These are phyloP conservation scores for Drosophila ogumai DNA, from an alignment of 1,140 invertebrate species.

Conservation along the genomic window DNA sequence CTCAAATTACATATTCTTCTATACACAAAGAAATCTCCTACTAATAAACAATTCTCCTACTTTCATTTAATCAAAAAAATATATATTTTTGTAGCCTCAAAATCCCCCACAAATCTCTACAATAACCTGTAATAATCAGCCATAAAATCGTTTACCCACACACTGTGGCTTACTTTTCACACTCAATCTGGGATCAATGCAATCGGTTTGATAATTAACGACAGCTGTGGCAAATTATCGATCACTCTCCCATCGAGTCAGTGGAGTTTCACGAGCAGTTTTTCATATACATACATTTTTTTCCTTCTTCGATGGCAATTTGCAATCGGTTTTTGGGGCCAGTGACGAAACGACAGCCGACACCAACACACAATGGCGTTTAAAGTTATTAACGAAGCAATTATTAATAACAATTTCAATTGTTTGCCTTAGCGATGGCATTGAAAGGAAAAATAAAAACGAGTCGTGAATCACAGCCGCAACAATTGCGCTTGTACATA, in stretches of 20 bases:
- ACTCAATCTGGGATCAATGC: constrained; percentile 25
- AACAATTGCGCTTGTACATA: constrained; percentile 47
- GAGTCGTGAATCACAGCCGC: constrained; percentile 57
- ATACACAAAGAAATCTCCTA: no score
- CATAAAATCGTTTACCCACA: constrained; percentile 14
- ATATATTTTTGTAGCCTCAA: no score
- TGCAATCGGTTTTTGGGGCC: constrained; percentile 57
- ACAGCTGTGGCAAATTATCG: constrained; percentile 42
- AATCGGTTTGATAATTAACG: constrained; percentile 37
- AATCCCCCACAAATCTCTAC: neutral
- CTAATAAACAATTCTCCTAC: no score
- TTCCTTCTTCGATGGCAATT: constrained; percentile 38
- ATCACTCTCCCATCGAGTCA: constrained; percentile 11
- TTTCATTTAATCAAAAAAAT: neutral
- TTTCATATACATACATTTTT: neutral
- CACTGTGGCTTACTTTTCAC: constrained; percentile 31
- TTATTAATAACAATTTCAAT: constrained; percentile 77
- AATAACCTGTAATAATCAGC: neutral
- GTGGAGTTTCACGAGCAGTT: constrained; percentile 19
- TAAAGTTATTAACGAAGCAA: constrained; percentile 77
- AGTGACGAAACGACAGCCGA: constrained; percentile 58
- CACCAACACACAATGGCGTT: constrained; percentile 31
- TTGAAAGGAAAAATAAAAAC: constrained; percentile 47
- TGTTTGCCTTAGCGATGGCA: constrained; percentile 56
- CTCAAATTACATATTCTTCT: no score